Base-by-base conservation (phyloP, 2,888 invertebrate genomes). In the Scotopteryx bipunctaria region DNA sequence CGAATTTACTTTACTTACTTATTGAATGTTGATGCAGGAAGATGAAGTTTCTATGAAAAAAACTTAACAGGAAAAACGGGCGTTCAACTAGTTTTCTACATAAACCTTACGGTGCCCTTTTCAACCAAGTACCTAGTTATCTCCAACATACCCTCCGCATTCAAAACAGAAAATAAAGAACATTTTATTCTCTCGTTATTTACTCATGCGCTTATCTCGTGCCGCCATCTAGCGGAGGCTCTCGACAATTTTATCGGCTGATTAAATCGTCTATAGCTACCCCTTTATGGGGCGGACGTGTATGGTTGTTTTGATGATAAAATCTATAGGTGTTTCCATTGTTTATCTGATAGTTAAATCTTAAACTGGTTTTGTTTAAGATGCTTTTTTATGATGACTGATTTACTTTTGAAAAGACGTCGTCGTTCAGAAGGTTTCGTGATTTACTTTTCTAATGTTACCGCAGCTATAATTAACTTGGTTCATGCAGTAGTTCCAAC, bases 221-320 rank as follows among this genome's bases (percentile, higher is more conserved):
- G 70, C 67, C 77, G 82, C 78, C 81, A 86, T 84, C 83, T 78
- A 73, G 73, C 69, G 74, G 66, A 58, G 71, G 56, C 64, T 70
- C 73, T 67, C 69, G 71, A 79, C 80, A 83, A 75, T 78, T 85
- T 84, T 86, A 88, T 88, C 86, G 75, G 75, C 69, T 81, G 79
- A 86, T 86, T 82, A 85, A 83, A 87, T 86, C 86, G 79, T 72
- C 71, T 63, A 66, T 71, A 76, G 81, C 83, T 84, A 86, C 86
- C 87, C 86, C 81, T 86, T 85, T 83, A 85, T 79, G 64, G 72
- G 64, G 55, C 45, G 54, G 63, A 64, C 69, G 73, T 74, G 76
- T 76, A 78, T 83, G 72, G 79, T 80, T 83, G 76, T 82, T 80
- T 56, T 61, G 55, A 70, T 6, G 83, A 84, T 82, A 70, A 57